Conservation (phyloP, 1,140 invertebrate genomes). For the Centruroides vittatus region DNA sequence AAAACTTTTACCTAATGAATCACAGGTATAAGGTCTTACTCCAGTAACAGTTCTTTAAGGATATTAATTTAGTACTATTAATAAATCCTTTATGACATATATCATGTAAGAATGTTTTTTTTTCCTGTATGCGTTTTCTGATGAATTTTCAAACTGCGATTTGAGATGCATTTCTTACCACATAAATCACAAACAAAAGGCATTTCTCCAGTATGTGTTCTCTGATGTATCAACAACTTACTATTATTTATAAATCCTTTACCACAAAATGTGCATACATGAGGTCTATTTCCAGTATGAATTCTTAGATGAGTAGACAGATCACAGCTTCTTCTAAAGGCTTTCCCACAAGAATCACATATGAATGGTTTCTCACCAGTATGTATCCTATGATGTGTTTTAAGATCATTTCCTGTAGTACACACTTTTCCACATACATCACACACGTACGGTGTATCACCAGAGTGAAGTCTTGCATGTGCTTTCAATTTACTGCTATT, state of each 20-base stretch:
- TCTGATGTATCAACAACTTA: too few relatives aligned
- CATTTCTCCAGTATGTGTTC: too few relatives aligned
- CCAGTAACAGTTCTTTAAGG: too few relatives aligned
- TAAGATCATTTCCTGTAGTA: not conserved
- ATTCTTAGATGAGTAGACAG: not conserved
- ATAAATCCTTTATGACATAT: too few relatives aligned
- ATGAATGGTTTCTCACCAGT: not conserved
- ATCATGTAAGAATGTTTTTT: too few relatives aligned
- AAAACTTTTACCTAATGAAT: too few relatives aligned
- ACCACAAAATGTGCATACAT: not conserved
- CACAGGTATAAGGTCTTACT: too few relatives aligned
- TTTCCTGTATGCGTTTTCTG: too few relatives aligned
- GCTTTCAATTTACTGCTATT: not conserved
- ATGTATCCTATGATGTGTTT: not conserved
- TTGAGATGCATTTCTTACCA: too few relatives aligned
- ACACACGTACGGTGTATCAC: not conserved
- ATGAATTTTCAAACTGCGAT: too few relatives aligned
- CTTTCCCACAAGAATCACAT: not conserved
- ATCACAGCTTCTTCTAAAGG: not conserved
- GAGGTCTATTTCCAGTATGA: not conserved
- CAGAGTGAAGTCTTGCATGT: not conserved
- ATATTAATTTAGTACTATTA: too few relatives aligned
- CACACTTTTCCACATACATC: not conserved
- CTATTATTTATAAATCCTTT: not conserved
- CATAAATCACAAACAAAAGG: too few relatives aligned